These are phyloP conservation scores for Cerastis rubricosa DNA, from an alignment of 2,888 invertebrate genomes.

Conservation along the genomic window DNA sequence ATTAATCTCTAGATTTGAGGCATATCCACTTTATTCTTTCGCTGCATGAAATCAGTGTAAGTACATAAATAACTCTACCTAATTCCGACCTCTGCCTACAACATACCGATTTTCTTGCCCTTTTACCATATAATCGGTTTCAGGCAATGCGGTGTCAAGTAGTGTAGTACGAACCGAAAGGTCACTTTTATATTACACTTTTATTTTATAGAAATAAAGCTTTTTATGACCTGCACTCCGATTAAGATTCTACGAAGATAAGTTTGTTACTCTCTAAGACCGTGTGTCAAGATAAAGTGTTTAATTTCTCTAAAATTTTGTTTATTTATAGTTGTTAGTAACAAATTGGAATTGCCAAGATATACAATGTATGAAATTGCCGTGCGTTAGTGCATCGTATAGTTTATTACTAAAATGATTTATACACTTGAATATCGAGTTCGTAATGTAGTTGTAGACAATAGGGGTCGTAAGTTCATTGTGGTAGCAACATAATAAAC, in stretches of 20 bases:
- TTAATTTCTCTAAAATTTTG: constrained; percentile 30
- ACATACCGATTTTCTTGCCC: no score
- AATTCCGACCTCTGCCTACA: no score
- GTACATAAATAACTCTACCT: no score
- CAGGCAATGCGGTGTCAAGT: not conserved
- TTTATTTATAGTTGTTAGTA: constrained; percentile 47
- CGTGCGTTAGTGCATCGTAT: constrained; percentile 15
- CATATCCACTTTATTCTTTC: no score
- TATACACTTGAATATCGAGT: constrained; percentile 36
- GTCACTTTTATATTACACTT: not conserved
- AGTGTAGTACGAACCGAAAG: not conserved
- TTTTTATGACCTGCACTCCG: not conserved
- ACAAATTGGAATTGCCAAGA: constrained; percentile 50
- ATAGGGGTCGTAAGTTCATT: constrained; percentile 43
- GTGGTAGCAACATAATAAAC: constrained; percentile 9
- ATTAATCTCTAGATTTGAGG: no score
- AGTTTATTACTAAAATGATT: constrained; percentile 39
- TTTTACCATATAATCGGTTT: no score
- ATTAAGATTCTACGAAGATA: not conserved
- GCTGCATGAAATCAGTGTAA: no score
- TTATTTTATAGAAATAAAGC: not conserved
- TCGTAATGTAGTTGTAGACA: constrained; percentile 33
- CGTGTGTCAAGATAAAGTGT: constrained; percentile 28
- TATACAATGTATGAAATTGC: constrained; percentile 36
- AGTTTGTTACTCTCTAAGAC: not conserved